Conservation (phyloP, 2,888 invertebrate species). For the Caenorhabditis sp. region DNA sequence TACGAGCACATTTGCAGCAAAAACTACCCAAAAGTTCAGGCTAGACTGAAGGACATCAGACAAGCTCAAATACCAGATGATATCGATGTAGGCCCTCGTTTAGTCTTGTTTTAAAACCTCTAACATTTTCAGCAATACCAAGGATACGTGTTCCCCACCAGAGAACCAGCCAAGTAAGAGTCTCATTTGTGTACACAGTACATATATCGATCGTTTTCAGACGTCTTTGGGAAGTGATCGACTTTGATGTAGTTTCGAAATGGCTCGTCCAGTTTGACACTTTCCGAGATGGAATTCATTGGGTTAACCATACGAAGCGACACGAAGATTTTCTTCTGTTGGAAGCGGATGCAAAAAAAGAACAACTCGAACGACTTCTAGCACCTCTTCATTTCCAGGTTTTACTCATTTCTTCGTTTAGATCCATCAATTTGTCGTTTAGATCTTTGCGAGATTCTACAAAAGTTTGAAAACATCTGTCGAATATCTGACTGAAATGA, state of each 20-base stretch:
- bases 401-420: not conserved
- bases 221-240: conserved; percentile 21
- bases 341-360: not conserved
- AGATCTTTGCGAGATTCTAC: conserved; percentile 30
- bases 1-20: conserved; percentile 38
- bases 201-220: conserved; percentile 14
- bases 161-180: conserved; percentile 10
- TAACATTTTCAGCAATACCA: conserved; percentile 40
- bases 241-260: conserved; percentile 17
- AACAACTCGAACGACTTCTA: not conserved
- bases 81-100: conserved; percentile 26
- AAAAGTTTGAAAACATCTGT: conserved; percentile 18
- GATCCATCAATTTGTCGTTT: not conserved
- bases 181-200: not conserved
- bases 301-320: conserved; percentile 16
- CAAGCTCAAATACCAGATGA: not conserved
- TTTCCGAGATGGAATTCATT: conserved; percentile 27
- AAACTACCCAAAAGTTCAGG: not conserved
- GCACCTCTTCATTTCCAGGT: not conserved
- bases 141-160: conserved; percentile 25
- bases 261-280: conserved; percentile 46
- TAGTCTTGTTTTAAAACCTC: too few species aligned
- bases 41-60: conserved; percentile 4
- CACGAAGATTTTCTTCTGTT: conserved; percentile 25
- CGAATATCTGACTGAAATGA: conserved; percentile 8